Evolutionary conservation across 2,113 vertebrate species (phyloP).

Genomic region (Lynx canadensis): DNA sequence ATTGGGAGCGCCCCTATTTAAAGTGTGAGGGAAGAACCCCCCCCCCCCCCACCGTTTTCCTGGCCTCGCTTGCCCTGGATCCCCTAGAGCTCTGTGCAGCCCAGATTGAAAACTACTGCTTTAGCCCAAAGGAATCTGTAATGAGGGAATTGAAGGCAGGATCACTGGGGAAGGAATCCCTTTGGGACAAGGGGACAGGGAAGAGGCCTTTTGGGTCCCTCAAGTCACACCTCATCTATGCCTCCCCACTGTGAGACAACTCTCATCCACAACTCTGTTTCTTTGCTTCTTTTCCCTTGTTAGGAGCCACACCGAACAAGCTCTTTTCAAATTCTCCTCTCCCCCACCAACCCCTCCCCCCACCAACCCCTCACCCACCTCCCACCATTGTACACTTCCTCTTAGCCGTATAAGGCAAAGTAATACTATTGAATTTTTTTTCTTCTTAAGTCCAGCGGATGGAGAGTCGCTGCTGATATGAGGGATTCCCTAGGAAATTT

Average conservation of each 20-base stretch:
- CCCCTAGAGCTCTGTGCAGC: not conserved
- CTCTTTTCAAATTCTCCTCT: not conserved
- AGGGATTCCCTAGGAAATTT: conserved; percentile 19
- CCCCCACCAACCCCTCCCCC: no score
- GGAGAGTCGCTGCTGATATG: not conserved
- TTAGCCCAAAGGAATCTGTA: not conserved
- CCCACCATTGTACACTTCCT: not conserved
- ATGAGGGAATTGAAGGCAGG: not conserved
- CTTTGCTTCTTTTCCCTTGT: not conserved
- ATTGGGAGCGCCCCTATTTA: not conserved
- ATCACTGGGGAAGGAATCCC: not conserved
- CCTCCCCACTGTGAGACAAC: not conserved
- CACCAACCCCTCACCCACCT: no score
- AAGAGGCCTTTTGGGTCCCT: not conserved
- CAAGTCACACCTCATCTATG: not conserved
- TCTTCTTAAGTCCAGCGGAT: not conserved
- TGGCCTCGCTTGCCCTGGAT: not conserved
- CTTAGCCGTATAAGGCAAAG: not conserved
- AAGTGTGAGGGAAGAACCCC: not conserved
- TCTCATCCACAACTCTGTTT: accelerated
- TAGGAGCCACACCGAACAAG: not conserved
- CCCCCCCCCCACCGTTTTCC: accelerated
- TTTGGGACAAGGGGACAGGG: not conserved
- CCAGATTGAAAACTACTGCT: not conserved
- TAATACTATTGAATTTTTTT: not conserved